A percentile compares a stretch with the other conserved stretches of the same genome.
These are phyloP conservation scores for Sinopyrophorus schimmeli DNA, from an alignment of 2,888 invertebrate species.

Conservation along the genomic window DNA sequence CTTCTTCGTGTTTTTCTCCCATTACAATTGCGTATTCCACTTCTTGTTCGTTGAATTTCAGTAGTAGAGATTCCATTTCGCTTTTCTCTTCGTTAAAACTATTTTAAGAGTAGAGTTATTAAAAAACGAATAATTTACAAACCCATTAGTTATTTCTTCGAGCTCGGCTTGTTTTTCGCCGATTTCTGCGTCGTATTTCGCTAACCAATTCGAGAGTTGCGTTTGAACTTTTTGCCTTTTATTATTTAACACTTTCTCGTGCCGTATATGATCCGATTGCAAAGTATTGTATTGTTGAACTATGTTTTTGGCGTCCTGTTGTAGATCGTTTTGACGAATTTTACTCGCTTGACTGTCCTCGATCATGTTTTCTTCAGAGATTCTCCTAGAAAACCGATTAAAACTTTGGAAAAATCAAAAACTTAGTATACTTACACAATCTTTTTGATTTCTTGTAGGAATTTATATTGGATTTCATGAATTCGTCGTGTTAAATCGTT, in stretches of 20 bases:
- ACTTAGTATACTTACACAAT: no score
- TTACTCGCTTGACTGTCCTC: constrained; percentile 57
- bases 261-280: constrained; percentile 56
- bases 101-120: neutral
- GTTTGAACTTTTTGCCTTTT: constrained; percentile 63
- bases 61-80: constrained; percentile 56
- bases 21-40: constrained; percentile 60
- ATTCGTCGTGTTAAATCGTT: no score
- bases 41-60: constrained; percentile 60
- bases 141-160: constrained; percentile 56
- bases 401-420: no score
- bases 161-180: constrained; percentile 61
- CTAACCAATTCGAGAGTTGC: constrained; percentile 61
- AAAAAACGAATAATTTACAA: constrained; percentile 8
- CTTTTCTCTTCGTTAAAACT: constrained; percentile 58
- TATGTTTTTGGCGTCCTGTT: constrained; percentile 57
- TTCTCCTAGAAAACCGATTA: constrained; percentile 42
- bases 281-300: constrained; percentile 55
- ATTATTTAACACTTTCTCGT: constrained; percentile 60
- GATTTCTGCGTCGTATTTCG: constrained; percentile 65
- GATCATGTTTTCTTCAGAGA: constrained; percentile 55
- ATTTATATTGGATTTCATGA: no score
- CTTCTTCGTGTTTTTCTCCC: constrained; percentile 62
- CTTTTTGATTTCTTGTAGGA: no score
- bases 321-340: constrained; percentile 56